Conservation (phyloP, 2,888 invertebrate species). For the Drosophila infuscata region DNA sequence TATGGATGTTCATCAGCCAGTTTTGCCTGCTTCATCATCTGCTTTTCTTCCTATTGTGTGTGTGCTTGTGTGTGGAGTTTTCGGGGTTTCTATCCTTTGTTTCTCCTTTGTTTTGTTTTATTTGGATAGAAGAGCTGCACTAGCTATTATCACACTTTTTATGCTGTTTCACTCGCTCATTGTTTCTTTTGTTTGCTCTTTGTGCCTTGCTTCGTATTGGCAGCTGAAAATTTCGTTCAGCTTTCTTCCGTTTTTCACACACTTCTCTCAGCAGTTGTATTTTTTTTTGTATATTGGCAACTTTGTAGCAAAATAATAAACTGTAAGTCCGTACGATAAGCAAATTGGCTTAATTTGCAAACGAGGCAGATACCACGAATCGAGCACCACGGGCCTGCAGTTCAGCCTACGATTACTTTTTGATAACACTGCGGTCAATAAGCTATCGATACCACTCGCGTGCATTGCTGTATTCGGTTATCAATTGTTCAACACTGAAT, state of each 20-base stretch:
- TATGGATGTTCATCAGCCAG: conserved; percentile 51
- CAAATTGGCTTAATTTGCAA: conserved; percentile 21
- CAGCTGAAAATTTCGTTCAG: conserved; percentile 62
- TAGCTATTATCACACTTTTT: conserved; percentile 53
- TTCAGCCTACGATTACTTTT: conserved; percentile 51
- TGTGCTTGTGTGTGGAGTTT: conserved; percentile 65
- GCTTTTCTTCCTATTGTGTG: conserved; percentile 75
- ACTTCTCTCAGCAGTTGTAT: conserved; percentile 10
- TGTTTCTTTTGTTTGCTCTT: conserved; percentile 70
- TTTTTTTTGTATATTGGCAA: not conserved
- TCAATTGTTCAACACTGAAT: not conserved
- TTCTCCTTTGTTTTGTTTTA: conserved; percentile 81
- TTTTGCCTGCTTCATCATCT: conserved; percentile 61
- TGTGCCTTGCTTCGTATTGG: conserved; percentile 67
- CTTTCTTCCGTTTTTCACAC: conserved; percentile 35
- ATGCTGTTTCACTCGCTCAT: conserved; percentile 66
- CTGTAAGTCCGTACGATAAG: conserved; percentile 3
- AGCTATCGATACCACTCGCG: conserved; percentile 17
- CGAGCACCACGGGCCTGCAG: conserved; percentile 50
- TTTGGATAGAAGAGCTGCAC: conserved; percentile 75
- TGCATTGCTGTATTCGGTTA: conserved; percentile 12
- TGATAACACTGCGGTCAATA: conserved; percentile 39
- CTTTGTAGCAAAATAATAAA: conserved; percentile 1
- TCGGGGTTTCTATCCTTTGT: conserved; percentile 81
- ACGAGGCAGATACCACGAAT: conserved; percentile 34